Evolutionary conservation across 2,113 vertebrate species (phyloP), one percentile per base, ranked within the genome.

Genomic region (Lucifuga dentata): DNA sequence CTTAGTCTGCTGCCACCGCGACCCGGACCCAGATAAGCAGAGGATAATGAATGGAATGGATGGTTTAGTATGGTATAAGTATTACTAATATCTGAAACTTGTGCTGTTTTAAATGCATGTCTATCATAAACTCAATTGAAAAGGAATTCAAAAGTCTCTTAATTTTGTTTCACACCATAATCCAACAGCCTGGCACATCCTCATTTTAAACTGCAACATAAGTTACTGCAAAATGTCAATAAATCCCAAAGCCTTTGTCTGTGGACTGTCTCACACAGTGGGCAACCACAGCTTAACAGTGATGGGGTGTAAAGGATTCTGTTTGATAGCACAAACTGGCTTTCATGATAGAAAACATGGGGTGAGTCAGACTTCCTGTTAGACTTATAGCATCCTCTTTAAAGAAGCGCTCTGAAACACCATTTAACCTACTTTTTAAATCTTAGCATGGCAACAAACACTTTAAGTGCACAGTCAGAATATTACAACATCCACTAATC

Each of bases 401-500:
- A 49, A 71, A 36, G 17, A n/a, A 45, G 43, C 65, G 62, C 17
- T 26, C 39, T 55, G 5, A 64, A 76, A 61, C 39, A 45, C 1
- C 3, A 65, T 41, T 15, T 13, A 71, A 38, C 61, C 61, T 24
- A 16, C 50, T 69, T 85, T 78, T 73, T 44, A 80, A 71, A 85
- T 66, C 29, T 41, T 10, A 36, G 55, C 38, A 62, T 61, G 70
- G 53, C 19, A 59, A 16, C 51, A 45, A 79, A 78, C 24, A 61
- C 71, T 61, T 68, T 77, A 68, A 68, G 62, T 84, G 56, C 29
- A 49, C 23, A 26, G 15, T 2, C n/a, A n/a, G 17, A 2, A 61
- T 50, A 50, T 73, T 67, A 73, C 60, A 73, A 35, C 5, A 0
- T 10, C 24, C 63, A 48, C 44, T 78, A 83, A 86, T 86, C 75